phyloP scores from a whole-genome alignment of 92 coral and sea anemone species.

The Palythoa grandis region DNA sequence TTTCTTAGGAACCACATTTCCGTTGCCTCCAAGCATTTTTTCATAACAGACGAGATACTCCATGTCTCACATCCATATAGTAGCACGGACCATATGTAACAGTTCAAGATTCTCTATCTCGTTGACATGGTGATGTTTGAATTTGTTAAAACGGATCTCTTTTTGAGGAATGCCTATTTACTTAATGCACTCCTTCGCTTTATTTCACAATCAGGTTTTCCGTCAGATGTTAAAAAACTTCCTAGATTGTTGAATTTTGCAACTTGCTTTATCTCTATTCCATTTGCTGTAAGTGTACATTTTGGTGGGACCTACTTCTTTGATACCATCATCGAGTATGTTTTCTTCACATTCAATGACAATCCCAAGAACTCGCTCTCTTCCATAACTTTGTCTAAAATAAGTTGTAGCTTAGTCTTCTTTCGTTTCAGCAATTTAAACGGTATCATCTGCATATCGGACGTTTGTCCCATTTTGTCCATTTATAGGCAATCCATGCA shows the following conservation, averaged over 20 bases:
- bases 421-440: too few relatives aligned
- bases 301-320: background rate
- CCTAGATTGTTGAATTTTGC: constrained; percentile 5
- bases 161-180: background rate
- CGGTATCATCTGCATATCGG: too few relatives aligned
- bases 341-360: background rate
- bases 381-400: background rate
- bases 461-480: too few relatives aligned
- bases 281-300: background rate
- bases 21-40: too few relatives aligned
- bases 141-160: too few relatives aligned
- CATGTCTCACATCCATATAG: too few relatives aligned
- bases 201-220: background rate
- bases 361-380: background rate
- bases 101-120: too few relatives aligned
- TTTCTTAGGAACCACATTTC: too few relatives aligned
- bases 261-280: background rate
- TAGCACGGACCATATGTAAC: too few relatives aligned
- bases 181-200: background rate
- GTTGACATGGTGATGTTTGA: background rate
- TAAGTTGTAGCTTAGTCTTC: background rate
- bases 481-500: too few relatives aligned
- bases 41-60: background rate
- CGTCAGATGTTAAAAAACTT: background rate
- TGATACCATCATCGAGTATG: background rate